A percentile compares a stretch with the other conserved stretches of the same genome.
These are phyloP conservation scores for Melanogrammus aeglefinus DNA, from an alignment of 2,797 vertebrate genomes.

Conservation along the genomic window DNA sequence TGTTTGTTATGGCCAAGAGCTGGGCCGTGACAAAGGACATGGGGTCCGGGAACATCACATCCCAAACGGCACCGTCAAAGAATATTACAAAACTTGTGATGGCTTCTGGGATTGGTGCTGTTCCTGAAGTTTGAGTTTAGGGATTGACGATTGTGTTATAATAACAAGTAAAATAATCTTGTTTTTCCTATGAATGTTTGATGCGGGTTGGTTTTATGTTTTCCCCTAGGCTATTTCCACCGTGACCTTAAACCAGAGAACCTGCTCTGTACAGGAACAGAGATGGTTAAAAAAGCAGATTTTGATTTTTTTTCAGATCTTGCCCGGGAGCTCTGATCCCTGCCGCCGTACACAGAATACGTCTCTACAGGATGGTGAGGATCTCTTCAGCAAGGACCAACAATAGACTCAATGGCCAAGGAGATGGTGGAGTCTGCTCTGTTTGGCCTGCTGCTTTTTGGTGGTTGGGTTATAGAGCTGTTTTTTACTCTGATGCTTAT, in stretches of 20 bases:
- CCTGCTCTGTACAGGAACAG: constrained; percentile 88
- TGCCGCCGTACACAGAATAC: constrained; percentile 86
- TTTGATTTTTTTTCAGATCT: too few relatives aligned
- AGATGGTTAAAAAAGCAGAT: constrained; percentile 92
- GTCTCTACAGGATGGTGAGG: constrained; percentile 85
- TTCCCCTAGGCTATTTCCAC: constrained; percentile 84
- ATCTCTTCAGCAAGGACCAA: not conserved
- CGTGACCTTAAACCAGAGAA: constrained; percentile 96
- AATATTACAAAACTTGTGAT: not conserved
- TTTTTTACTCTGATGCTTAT: constrained; percentile 49
- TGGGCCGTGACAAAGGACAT: not conserved
- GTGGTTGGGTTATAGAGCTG: constrained; percentile 63
- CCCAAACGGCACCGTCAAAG: not conserved
- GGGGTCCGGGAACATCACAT: not conserved
- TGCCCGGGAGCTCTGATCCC: constrained; percentile 84
- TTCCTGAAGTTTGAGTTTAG: not conserved
- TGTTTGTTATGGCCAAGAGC: too few relatives aligned
- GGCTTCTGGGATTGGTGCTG: not conserved
- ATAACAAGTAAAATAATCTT: not conserved
- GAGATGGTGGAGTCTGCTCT: constrained; percentile 66
- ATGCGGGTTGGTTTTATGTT: not conserved
- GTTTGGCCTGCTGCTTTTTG: constrained; percentile 50
- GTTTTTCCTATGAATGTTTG: not conserved
- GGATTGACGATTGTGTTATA: not conserved
- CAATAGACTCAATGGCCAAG: constrained; percentile 52